Percentiles rank a stretch among this genome's conserved stretches.
These are phyloP conservation scores for Artemia sp. DNA, from an alignment of 2,888 invertebrate genomes.

Conservation along the genomic window DNA sequence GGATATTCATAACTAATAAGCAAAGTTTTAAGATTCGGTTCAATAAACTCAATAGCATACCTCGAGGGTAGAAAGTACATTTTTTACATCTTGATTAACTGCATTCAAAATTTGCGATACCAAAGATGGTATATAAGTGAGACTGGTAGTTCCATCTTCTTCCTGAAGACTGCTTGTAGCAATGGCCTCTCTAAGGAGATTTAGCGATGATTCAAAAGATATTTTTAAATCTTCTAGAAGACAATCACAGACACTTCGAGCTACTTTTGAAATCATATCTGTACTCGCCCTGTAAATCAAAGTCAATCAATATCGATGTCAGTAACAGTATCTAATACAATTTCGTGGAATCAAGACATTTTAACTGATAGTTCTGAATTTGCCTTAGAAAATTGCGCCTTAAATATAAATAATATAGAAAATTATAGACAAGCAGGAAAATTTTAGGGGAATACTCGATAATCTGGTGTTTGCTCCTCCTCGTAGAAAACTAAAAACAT, in stretches of 20 bases:
- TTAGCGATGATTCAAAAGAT: not conserved
- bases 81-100: not conserved
- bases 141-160: not conserved
- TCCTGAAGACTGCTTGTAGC: not conserved
- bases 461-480: no score
- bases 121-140: not conserved
- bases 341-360: no score
- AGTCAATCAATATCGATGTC: not conserved
- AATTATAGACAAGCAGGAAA: no score
- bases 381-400: no score
- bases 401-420: no score
- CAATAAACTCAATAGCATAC: not conserved
- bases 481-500: no score
- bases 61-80: not conserved
- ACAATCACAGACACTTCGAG: not conserved
- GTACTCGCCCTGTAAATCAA: not conserved
- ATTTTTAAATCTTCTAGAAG: not conserved
- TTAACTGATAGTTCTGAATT: no score
- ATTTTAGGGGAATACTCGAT: no score
- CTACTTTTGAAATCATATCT: not conserved
- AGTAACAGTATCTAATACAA: no score
- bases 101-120: conserved; percentile 5
- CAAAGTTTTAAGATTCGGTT: no score
- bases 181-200: conserved; percentile 11
- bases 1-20: no score